Conservation (phyloP, 2,797 vertebrate species). For the Taenioides sp. region DNA sequence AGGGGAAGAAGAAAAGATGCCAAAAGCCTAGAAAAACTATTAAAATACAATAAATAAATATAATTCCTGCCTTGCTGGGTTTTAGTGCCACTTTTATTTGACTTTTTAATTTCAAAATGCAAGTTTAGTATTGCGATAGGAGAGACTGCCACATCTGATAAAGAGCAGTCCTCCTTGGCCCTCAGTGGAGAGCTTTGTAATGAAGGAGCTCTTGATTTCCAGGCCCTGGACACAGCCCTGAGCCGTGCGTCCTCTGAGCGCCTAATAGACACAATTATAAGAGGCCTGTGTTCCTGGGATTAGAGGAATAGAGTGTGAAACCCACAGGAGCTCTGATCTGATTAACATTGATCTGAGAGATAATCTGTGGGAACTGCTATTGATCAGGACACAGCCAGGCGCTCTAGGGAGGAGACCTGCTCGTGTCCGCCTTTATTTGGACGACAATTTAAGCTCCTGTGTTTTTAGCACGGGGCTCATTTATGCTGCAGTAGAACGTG, state of each 20-base stretch:
- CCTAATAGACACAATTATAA: conserved; percentile 72
- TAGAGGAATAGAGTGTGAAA: conserved; percentile 65
- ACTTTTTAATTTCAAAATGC: not conserved
- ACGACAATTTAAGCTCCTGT: conserved; percentile 72
- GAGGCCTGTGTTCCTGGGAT: conserved; percentile 69
- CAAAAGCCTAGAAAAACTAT: too few species aligned
- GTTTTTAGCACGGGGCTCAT: conserved; percentile 36
- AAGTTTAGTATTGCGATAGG: conserved; percentile 2
- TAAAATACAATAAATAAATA: too few species aligned
- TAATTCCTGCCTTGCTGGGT: too few species aligned
- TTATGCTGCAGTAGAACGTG: conserved; percentile 42
- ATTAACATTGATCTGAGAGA: conserved; percentile 72
- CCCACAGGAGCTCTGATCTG: conserved; percentile 68
- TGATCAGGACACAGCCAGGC: conserved; percentile 71
- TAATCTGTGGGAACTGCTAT: conserved; percentile 77
- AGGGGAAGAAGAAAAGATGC: too few species aligned
- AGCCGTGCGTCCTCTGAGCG: conserved; percentile 47
- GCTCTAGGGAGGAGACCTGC: conserved; percentile 61
- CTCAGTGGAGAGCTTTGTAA: conserved; percentile 28
- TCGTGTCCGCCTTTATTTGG: conserved; percentile 80
- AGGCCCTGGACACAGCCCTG: conserved; percentile 42
- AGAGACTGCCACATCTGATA: not conserved
- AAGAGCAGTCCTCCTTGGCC: conserved; percentile 28
- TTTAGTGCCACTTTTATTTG: not conserved
- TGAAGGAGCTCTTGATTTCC: conserved; percentile 60